phyloP scores from a whole-genome alignment of 2,113 vertebrate species.

The Atractosteus spatula region DNA sequence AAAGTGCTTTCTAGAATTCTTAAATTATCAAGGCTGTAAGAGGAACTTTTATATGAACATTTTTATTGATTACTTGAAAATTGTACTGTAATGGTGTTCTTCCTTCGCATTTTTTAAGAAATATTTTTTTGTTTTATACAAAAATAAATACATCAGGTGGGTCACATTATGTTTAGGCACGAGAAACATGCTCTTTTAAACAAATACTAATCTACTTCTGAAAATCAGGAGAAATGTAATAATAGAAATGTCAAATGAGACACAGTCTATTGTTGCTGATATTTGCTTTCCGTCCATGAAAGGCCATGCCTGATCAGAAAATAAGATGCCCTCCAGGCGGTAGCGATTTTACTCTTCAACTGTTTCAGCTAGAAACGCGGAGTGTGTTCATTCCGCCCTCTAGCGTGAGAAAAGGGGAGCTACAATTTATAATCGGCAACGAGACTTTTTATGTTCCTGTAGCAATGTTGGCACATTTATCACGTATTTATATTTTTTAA shows the following conservation, averaged over 20 bases:
- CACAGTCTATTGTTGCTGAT: constrained; percentile 32
- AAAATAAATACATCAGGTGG: too few species aligned
- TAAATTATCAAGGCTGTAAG: too few species aligned
- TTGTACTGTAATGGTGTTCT: too few species aligned
- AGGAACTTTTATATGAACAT: too few species aligned
- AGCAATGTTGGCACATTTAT: neutral
- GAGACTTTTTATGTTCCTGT: neutral
- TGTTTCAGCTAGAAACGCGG: neutral
- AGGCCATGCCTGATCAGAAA: constrained; percentile 30
- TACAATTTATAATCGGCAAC: too few species aligned
- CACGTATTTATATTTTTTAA: neutral
- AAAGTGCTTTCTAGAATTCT: too few species aligned
- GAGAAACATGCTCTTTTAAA: constrained; percentile 6
- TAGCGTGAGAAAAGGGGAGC: constrained; percentile 1
- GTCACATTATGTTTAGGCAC: too few species aligned
- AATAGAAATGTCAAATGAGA: constrained; percentile 41
- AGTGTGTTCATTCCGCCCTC: constrained; percentile 32
- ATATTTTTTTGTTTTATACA: too few species aligned
- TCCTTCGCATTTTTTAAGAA: too few species aligned
- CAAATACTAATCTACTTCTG: constrained; percentile 30
- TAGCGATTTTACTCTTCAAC: neutral
- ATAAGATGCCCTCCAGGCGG: constrained; percentile 23
- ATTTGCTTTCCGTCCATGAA: constrained; percentile 28
- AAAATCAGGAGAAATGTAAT: constrained; percentile 29
- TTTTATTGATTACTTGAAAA: too few species aligned